Conservation (phyloP, 1,140 invertebrate species). For the Chironomus tepperi region DNA sequence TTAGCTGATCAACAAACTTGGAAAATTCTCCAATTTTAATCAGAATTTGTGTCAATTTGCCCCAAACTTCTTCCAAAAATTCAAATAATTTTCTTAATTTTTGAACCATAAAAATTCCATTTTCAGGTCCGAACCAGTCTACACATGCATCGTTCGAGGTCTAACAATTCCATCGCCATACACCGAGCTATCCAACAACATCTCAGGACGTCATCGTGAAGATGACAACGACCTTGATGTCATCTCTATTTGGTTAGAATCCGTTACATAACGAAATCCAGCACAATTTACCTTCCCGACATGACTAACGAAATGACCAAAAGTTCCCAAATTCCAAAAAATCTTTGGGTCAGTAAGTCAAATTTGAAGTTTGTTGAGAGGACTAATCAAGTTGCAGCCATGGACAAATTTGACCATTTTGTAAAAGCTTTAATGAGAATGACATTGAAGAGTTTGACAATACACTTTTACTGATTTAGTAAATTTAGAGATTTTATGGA, state of each 20-base stretch:
- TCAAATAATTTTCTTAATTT: no score
- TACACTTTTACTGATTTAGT: background rate
- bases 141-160: background rate
- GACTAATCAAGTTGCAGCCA: background rate
- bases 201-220: background rate
- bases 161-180: background rate
- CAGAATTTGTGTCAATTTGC: no score
- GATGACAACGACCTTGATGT: background rate
- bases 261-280: background rate
- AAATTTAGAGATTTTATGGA: background rate
- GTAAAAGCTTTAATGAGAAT: background rate
- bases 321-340: background rate
- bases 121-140: background rate
- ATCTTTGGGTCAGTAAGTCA: background rate
- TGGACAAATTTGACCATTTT: background rate
- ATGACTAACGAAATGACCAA: background rate
- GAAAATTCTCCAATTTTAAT: no score
- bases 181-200: background rate
- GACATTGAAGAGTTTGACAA: background rate
- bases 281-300: background rate
- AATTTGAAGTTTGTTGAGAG: background rate
- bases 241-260: no score
- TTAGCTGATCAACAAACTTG: no score
- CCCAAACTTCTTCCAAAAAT: no score
- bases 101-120: background rate